Evolutionary conservation across 2,113 vertebrate genomes (phyloP).

Genomic region (Labrus mixtus): DNA sequence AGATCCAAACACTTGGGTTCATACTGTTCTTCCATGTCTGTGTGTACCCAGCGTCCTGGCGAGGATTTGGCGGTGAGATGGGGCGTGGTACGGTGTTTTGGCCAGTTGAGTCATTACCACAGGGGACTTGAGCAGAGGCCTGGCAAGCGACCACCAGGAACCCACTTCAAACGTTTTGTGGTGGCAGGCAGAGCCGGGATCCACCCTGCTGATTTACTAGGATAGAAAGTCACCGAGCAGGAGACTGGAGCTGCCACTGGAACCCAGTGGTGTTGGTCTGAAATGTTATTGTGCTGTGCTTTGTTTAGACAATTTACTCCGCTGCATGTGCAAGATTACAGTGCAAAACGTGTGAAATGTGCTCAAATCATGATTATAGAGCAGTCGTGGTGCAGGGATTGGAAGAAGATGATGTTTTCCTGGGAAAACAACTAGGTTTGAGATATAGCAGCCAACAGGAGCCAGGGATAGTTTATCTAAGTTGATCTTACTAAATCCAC

Average conservation of each 20-base stretch:
- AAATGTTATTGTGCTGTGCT: slow-evolving; percentile 45
- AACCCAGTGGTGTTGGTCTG: slow-evolving; percentile 57
- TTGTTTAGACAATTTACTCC: slow-evolving; percentile 13
- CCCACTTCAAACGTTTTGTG: slow-evolving; percentile 64
- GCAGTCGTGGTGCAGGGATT: slow-evolving; percentile 4
- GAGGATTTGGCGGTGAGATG: slow-evolving; percentile 28
- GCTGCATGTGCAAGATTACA: slow-evolving; percentile 33
- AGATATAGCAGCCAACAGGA: too few relatives aligned
- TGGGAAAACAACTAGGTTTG: neutral
- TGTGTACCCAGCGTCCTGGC: slow-evolving; percentile 35
- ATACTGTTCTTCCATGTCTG: slow-evolving; percentile 25
- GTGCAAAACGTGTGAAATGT: slow-evolving; percentile 25
- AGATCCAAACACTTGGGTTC: neutral
- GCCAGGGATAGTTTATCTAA: too few relatives aligned
- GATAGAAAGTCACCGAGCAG: slow-evolving; percentile 52
- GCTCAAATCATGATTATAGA: slow-evolving; percentile 17
- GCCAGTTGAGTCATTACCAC: slow-evolving; percentile 69
- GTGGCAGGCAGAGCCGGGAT: slow-evolving; percentile 60
- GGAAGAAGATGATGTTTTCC: neutral
- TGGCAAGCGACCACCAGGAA: slow-evolving; percentile 37
- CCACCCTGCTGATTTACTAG: slow-evolving; percentile 77
- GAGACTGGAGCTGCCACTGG: slow-evolving; percentile 37
- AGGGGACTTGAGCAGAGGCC: slow-evolving; percentile 58
- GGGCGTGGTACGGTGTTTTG: slow-evolving; percentile 65
- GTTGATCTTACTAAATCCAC: too few relatives aligned